Percentiles rank a stretch among this genome's conserved stretches.
phyloP scores from a whole-genome alignment of 2,888 invertebrate species.

The Acanthopleura granulata region DNA sequence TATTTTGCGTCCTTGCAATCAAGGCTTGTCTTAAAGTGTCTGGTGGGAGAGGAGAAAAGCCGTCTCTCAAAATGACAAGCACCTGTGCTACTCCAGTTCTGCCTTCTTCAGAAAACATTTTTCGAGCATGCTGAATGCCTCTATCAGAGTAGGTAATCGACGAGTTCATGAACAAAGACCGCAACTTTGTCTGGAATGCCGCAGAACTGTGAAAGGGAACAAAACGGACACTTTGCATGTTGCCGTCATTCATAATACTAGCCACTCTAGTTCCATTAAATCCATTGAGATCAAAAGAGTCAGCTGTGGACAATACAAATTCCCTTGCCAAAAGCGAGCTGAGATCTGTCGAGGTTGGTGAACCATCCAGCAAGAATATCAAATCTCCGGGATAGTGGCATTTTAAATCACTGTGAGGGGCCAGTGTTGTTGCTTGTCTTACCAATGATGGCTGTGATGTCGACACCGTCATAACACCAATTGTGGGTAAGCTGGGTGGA shows the following conservation, averaged over 20 bases:
- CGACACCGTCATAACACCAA: too few species aligned
- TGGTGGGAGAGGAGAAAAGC: background rate
- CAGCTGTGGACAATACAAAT: background rate
- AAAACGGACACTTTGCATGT: background rate
- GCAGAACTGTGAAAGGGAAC: background rate
- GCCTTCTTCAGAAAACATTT: background rate
- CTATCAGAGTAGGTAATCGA: background rate
- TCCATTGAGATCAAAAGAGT: background rate
- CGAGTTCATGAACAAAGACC: background rate
- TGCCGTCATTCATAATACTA: background rate
- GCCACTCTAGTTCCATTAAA: background rate
- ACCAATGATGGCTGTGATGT: too few species aligned
- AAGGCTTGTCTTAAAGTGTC: background rate
- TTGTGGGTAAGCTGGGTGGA: too few species aligned
- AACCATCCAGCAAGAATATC: background rate
- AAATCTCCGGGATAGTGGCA: background rate
- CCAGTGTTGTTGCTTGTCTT: too few species aligned
- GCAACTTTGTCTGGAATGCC: background rate
- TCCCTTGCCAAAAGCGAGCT: too few species aligned
- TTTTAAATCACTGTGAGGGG: background rate
- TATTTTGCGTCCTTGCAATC: background rate
- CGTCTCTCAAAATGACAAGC: background rate
- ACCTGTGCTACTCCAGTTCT: background rate
- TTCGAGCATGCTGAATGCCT: background rate
- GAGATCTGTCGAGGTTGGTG: background rate